phyloP scores from a whole-genome alignment of 2,113 vertebrate genomes.

The Silurus meridionalis region DNA sequence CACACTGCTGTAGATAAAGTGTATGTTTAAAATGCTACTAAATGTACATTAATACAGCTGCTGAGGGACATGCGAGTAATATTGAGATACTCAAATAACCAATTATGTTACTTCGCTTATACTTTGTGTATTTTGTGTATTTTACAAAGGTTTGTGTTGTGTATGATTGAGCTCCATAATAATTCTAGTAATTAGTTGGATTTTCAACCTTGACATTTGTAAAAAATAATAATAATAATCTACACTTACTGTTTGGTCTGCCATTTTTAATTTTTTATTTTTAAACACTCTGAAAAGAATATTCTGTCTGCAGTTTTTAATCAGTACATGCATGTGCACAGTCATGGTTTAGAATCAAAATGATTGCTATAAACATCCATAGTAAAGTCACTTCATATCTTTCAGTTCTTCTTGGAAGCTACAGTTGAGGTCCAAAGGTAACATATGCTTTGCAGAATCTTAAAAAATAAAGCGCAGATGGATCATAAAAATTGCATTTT shows the following conservation, averaged over 20 bases:
- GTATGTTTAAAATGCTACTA: slow-evolving; percentile 23
- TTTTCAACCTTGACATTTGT: slow-evolving; percentile 39
- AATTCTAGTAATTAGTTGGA: slow-evolving; percentile 40
- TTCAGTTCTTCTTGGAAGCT: not conserved
- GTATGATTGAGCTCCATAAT: slow-evolving; percentile 43
- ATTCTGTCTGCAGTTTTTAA: slow-evolving; percentile 52
- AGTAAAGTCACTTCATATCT: not conserved
- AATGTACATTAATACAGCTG: not conserved
- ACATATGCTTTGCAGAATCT: too few relatives aligned
- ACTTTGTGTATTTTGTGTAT: slow-evolving; percentile 34
- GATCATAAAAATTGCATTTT: too few relatives aligned
- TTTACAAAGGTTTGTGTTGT: slow-evolving; percentile 36
- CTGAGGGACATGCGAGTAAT: not conserved
- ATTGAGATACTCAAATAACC: not conserved
- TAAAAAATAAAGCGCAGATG: too few relatives aligned
- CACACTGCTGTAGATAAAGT: slow-evolving; percentile 13
- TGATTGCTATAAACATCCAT: not conserved
- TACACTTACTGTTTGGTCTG: slow-evolving; percentile 41
- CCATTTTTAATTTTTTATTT: slow-evolving; percentile 50
- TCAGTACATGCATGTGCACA: slow-evolving; percentile 59
- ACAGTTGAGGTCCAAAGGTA: too few relatives aligned
- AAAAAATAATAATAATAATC: slow-evolving; percentile 23
- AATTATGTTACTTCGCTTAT: not conserved
- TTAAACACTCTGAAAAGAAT: slow-evolving; percentile 27
- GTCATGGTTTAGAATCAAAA: too few relatives aligned